phyloP scores from a whole-genome alignment of 1,140 invertebrate species.

The Adelges cooleyi region DNA sequence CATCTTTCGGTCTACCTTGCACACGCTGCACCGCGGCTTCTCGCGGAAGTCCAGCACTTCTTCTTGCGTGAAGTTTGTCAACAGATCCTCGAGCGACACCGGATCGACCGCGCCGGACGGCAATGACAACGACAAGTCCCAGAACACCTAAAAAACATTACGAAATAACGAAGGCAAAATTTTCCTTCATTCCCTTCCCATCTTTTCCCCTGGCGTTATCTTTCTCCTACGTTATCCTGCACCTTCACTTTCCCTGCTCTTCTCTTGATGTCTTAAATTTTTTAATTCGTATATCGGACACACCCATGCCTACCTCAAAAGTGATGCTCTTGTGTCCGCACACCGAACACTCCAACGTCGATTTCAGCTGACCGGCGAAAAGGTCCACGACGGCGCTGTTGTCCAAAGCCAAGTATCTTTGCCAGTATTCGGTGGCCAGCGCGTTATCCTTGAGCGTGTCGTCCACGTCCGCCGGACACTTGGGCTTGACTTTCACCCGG shows the following conservation, averaged over 20 bases:
- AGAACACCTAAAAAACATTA: conserved; percentile 30
- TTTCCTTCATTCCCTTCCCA: no score
- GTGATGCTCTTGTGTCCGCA: conserved; percentile 86
- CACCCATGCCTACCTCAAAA: conserved; percentile 52
- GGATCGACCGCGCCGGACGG: conserved; percentile 55
- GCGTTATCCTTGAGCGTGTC: conserved; percentile 64
- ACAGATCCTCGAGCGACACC: conserved; percentile 65
- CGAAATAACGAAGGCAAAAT: no score
- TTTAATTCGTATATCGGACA: no score
- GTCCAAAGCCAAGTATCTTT: conserved; percentile 71
- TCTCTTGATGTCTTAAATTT: not conserved
- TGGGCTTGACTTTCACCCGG: conserved; percentile 58
- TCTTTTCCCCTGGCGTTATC: no score
- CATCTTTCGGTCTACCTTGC: conserved; percentile 77
- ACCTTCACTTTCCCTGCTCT: no score
- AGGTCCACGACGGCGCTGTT: conserved; percentile 83
- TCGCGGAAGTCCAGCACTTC: conserved; percentile 88
- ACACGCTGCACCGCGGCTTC: conserved; percentile 85
- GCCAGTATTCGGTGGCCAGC: conserved; percentile 80
- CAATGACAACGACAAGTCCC: conserved; percentile 58
- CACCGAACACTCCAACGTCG: conserved; percentile 75
- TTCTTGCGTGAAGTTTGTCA: conserved; percentile 80
- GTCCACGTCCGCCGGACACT: conserved; percentile 63
- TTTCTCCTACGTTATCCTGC: no score
- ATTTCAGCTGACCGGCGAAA: conserved; percentile 91